These are phyloP conservation scores for Tetragonula clypearis DNA, from an alignment of 1,140 invertebrate genomes.

Conservation along the genomic window DNA sequence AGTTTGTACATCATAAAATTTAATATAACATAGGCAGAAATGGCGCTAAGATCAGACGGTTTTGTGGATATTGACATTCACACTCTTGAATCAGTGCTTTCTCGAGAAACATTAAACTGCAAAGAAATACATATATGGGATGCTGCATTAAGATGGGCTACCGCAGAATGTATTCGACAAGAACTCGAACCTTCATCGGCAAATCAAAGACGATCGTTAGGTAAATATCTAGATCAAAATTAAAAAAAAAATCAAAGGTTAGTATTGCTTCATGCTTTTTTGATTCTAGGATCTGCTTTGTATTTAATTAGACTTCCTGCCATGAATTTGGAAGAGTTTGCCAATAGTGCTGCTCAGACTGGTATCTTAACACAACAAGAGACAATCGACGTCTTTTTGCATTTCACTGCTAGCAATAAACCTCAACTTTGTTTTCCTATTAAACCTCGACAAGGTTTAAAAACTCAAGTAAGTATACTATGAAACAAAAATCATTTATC, in stretches of 20 bases:
- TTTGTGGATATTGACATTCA: conserved; percentile 95
- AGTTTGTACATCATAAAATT: conserved; percentile 8
- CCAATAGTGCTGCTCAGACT: conserved; percentile 93
- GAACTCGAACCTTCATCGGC: conserved; percentile 89
- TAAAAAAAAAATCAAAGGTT: not conserved
- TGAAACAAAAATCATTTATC: conserved; percentile 1
- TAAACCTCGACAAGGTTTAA: conserved; percentile 91
- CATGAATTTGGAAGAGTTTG: conserved; percentile 95
- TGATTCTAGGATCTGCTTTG: conserved; percentile 88
- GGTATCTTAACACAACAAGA: conserved; percentile 94
- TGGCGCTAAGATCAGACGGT: conserved; percentile 95
- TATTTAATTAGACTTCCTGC: conserved; percentile 94
- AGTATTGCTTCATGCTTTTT: conserved; percentile 6
- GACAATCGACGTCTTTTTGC: conserved; percentile 95
- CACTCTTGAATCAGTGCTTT: conserved; percentile 93
- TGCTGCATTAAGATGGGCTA: conserved; percentile 94
- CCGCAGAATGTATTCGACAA: conserved; percentile 90
- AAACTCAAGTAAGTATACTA: conserved; percentile 86
- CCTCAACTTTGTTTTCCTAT: conserved; percentile 91
- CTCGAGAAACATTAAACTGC: conserved; percentile 94
- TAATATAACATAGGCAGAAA: conserved; percentile 89
- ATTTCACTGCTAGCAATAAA: conserved; percentile 92
- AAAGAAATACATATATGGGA: conserved; percentile 95
- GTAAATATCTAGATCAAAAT: conserved; percentile 55
- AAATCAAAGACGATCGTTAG: conserved; percentile 81